phyloP scores from a whole-genome alignment of 2,113 vertebrate species.

The Myodes glareolus region DNA sequence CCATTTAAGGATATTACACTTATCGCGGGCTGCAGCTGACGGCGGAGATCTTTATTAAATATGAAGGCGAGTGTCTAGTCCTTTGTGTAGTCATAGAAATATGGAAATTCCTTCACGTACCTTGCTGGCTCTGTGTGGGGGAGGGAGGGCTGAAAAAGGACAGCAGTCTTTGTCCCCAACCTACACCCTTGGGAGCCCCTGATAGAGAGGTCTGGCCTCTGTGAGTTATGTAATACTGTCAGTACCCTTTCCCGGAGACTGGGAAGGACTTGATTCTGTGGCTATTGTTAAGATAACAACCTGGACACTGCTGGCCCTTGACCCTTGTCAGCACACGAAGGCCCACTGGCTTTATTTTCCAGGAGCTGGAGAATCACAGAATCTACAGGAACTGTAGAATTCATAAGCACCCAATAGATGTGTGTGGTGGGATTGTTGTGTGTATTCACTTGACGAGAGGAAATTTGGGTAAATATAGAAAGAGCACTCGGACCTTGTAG shows the following conservation, averaged over 20 bases:
- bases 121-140: neutral
- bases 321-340: neutral
- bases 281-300: neutral
- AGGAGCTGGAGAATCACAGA: neutral
- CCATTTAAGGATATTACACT: slow-evolving; percentile 85
- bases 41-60: slow-evolving; percentile 84
- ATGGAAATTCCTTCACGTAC: slow-evolving; percentile 65
- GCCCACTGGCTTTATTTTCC: neutral
- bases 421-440: neutral
- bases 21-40: slow-evolving; percentile 83
- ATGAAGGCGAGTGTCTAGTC: slow-evolving; percentile 69
- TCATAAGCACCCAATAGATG: rapidly evolving
- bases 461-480: neutral
- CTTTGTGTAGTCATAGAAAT: slow-evolving; percentile 77
- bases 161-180: neutral
- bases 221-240: neutral
- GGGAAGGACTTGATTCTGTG: neutral
- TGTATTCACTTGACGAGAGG: neutral
- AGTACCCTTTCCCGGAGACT: neutral
- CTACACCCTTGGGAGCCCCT: neutral
- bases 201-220: neutral
- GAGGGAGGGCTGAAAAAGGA: neutral
- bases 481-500: neutral
- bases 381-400: rapidly evolving
- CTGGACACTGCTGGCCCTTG: rapidly evolving